phyloP scores from a whole-genome alignment of 1,140 invertebrate genomes.

The Chrysomallon squamiferum region DNA sequence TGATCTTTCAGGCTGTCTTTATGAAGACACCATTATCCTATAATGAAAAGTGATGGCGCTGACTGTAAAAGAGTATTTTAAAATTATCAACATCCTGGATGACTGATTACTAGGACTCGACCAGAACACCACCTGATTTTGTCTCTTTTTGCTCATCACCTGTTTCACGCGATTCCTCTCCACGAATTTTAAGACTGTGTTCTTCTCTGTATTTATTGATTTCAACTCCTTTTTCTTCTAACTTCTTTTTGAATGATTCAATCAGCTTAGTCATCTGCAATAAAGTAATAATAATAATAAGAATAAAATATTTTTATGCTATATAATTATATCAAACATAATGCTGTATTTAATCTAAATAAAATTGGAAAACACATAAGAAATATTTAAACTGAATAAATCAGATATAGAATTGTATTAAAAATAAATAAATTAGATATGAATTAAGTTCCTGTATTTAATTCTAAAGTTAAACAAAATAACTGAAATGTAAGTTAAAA shows the following conservation, averaged over 20 bases:
- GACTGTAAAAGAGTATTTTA: no score
- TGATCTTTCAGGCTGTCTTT: no score
- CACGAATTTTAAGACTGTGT: conserved; percentile 77
- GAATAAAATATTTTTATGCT: neutral
- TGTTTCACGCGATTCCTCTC: conserved; percentile 56
- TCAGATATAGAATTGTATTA: no score
- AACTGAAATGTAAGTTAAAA: no score
- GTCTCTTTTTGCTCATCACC: conserved; percentile 37
- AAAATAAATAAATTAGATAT: no score
- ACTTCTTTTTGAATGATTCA: conserved; percentile 78
- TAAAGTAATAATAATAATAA: conserved; percentile 15
- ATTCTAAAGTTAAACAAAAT: no score
- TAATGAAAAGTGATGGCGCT: no score
- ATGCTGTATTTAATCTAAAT: neutral
- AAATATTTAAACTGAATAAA: no score
- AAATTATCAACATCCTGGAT: no score
- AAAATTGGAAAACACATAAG: neutral
- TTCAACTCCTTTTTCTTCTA: conserved; percentile 86
- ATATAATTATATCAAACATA: neutral
- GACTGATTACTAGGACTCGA: conserved; percentile 26
- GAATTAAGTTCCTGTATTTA: no score
- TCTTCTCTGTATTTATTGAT: conserved; percentile 93
- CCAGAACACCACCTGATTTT: conserved; percentile 42
- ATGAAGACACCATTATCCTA: no score
- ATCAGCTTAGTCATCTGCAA: conserved; percentile 78